phyloP scores from a whole-genome alignment of 2,113 vertebrate species.

The Trinectes maculatus region DNA sequence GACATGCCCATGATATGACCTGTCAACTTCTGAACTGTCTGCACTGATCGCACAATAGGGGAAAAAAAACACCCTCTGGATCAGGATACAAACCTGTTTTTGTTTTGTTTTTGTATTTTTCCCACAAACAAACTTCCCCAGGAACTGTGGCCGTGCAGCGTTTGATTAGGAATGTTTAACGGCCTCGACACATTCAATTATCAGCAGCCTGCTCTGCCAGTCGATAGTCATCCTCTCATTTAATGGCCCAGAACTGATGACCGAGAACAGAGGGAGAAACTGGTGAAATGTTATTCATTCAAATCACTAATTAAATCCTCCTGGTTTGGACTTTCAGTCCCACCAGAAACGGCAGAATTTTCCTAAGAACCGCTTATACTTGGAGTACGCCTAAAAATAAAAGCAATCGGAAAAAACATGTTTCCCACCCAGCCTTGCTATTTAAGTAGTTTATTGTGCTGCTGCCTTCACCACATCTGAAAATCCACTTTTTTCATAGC shows the following conservation, averaged over 20 bases:
- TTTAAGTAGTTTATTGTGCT: not conserved
- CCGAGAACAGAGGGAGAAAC: conserved; percentile 71
- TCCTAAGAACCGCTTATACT: conserved; percentile 15
- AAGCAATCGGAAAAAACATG: not conserved
- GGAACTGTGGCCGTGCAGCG: conserved; percentile 72
- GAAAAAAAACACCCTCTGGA: conserved; percentile 13
- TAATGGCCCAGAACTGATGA: conserved; percentile 82
- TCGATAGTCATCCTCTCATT: conserved; percentile 81
- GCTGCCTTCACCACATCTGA: not conserved
- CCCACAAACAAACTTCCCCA: conserved; percentile 23
- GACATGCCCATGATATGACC: conserved; percentile 53
- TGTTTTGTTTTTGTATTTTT: conserved; percentile 1
- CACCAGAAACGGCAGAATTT: conserved; percentile 44
- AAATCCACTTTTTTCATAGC: not conserved
- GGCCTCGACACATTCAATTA: conserved; percentile 81
- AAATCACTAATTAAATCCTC: conserved; percentile 78
- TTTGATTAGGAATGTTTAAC: conserved; percentile 84
- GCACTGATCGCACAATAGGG: conserved; percentile 28
- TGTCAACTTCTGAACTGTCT: conserved; percentile 52
- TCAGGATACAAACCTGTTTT: conserved; percentile 5
- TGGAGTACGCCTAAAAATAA: conserved; percentile 41
- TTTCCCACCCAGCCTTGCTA: not conserved
- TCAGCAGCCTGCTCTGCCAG: conserved; percentile 75
- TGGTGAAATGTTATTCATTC: conserved; percentile 78
- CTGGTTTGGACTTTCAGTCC: conserved; percentile 70